phyloP scores from a whole-genome alignment of 2,888 invertebrate species.

The Cataglyphis altisquamis region DNA sequence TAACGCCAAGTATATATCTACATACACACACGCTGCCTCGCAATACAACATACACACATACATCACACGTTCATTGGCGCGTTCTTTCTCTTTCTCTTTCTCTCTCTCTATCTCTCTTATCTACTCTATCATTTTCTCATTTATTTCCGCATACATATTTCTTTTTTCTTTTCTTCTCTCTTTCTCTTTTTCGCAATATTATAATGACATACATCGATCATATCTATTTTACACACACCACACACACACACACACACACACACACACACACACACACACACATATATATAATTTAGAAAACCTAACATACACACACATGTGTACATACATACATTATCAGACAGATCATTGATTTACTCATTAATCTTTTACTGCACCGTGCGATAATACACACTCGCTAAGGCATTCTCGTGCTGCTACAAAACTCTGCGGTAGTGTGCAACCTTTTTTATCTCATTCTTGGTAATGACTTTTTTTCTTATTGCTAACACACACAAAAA shows the following conservation, averaged over 20 bases:
- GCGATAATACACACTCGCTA: conserved; percentile 27
- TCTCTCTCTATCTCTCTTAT: background rate
- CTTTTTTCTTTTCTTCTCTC: background rate
- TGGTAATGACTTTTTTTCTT: conserved; percentile 36
- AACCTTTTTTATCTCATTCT: conserved; percentile 51
- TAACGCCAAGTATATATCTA: conserved; percentile 28
- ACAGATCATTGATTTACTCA: conserved; percentile 55
- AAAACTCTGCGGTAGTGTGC: conserved; percentile 52
- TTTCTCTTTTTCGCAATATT: conserved; percentile 25
- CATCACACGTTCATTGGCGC: background rate
- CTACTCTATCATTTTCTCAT: background rate
- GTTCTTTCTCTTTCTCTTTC: background rate
- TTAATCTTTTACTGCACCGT: conserved; percentile 69
- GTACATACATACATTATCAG: conserved; percentile 53
- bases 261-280: conserved; percentile 6
- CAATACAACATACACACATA: conserved; percentile 40
- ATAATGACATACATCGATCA: background rate
- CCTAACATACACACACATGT: conserved; percentile 29
- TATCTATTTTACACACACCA: background rate
- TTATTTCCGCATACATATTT: conserved; percentile 2
- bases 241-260: background rate
- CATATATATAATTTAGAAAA: background rate
- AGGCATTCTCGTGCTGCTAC: conserved; percentile 55
- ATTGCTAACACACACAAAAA: conserved; percentile 24
- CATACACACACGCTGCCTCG: conserved; percentile 40